Evolutionary conservation across 2,888 invertebrate species (phyloP).

Genomic region (Tinea pellionella): DNA sequence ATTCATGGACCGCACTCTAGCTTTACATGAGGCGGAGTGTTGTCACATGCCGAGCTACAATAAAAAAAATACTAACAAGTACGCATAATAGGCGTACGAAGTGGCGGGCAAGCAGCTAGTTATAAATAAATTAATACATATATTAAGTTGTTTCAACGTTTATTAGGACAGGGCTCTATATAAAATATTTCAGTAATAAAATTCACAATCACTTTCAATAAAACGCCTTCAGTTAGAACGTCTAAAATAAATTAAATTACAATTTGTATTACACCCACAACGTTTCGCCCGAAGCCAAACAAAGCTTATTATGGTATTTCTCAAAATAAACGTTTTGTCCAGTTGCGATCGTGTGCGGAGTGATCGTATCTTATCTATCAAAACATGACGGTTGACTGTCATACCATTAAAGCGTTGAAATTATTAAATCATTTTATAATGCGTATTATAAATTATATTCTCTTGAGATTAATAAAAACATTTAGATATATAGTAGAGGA

Average conservation of each 20-base stretch:
- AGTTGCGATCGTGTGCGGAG: neutral
- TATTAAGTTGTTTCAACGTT: too few species aligned
- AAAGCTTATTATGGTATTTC: neutral
- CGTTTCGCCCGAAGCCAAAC: neutral
- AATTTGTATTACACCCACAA: neutral
- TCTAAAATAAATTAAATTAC: neutral
- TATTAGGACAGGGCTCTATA: too few species aligned
- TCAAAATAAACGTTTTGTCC: neutral
- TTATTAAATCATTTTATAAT: neutral
- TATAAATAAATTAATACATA: too few species aligned
- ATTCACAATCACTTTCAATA: neutral
- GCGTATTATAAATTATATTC: too few species aligned
- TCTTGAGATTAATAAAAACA: too few species aligned
- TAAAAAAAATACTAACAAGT: too few species aligned
- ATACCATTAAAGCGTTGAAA: neutral
- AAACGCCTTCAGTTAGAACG: neutral
- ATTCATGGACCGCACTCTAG: too few species aligned
- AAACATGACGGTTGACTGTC: neutral
- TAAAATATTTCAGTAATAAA: neutral
- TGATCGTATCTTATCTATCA: neutral
- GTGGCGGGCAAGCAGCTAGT: too few species aligned
- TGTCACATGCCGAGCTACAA: too few species aligned
- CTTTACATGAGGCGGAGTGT: too few species aligned
- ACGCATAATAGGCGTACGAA: too few species aligned
- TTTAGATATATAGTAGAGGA: too few species aligned